Evolutionary conservation across 2,888 invertebrate species (phyloP), one percentile per base, ranked within the genome.

Genomic region (Caenorhabditis macrosperma): DNA sequence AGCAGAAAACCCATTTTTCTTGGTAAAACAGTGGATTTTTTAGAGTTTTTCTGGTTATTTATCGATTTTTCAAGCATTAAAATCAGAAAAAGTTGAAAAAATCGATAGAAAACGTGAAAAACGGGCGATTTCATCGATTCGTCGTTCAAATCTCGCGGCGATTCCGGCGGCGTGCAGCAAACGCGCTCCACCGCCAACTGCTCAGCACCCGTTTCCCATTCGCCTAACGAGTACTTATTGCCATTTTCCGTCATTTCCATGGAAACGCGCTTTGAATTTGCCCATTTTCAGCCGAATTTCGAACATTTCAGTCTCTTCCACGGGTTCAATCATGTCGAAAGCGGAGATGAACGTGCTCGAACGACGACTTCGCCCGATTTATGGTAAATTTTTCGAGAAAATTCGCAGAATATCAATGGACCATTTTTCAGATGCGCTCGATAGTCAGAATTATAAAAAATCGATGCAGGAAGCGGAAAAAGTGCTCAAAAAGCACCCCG

Each of bases 381-480:
- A 83, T 48, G 85, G 85, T 85, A 20, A 38, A 57, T 7, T 4
- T 20, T 48, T 24, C 5, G 33, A 48, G 48, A 28, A 15, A 2
- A n/a, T n/a, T n/a, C n/a, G n/a, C n/a, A n/a, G n/a, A n/a, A n/a
- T n/a, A n/a, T n/a, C n/a, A n/a, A n/a, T n/a, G n/a, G n/a, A n/a
- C n/a, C n/a, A n/a, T n/a, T n/a, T 38, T 38, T 35, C 59, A 87
- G 87, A 87, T 63, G 76, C 82, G 2, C 63, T 99, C 89, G 98
- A 98, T 92, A 94, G 94, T 92, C 96, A 96, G 15, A 96, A 96
- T 92, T 95, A 96, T 92, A 97, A 97, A 91, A 97, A 96, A 91
- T 97, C 97, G 0, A 93, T 98, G 52, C 96, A 97, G 91, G 97
- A 98, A 92, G 95, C 96, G 15, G 97, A 98, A 84, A 96, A 96